These are phyloP conservation scores for Gavialis gangeticus DNA, from an alignment of 2,113 vertebrate genomes.

Conservation along the genomic window DNA sequence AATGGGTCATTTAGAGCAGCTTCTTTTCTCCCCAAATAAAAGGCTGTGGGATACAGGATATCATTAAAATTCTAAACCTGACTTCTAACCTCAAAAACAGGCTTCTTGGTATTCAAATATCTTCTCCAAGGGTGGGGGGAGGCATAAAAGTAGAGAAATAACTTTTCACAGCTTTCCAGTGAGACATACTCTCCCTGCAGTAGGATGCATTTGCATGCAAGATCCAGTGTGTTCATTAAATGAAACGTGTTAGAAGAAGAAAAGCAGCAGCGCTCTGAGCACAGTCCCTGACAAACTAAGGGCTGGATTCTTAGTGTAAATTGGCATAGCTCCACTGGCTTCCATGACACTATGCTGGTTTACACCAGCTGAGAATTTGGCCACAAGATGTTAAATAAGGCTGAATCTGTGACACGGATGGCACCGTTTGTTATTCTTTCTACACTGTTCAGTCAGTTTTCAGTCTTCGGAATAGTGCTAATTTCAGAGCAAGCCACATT, in stretches of 20 bases:
- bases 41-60: conserved; percentile 69
- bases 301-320: background rate
- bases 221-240: background rate
- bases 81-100: conserved; percentile 19
- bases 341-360: background rate
- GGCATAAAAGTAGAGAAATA: background rate
- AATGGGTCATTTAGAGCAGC: conserved; percentile 70
- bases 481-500: background rate
- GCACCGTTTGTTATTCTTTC: background rate
- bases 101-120: background rate
- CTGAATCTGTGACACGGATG: background rate
- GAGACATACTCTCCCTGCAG: background rate
- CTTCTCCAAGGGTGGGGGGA: background rate
- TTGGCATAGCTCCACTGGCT: background rate
- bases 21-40: conserved; percentile 62
- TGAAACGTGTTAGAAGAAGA: background rate
- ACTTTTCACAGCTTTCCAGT: background rate
- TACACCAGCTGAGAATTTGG: background rate
- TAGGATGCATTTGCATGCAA: background rate
- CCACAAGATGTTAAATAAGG: background rate
- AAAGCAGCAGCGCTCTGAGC: background rate
- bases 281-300: background rate
- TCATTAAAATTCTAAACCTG: conserved; percentile 75
- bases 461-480: background rate
- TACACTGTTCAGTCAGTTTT: background rate